These are phyloP conservation scores for Asobara japonica DNA, from an alignment of 1,140 invertebrate genomes.

Conservation along the genomic window DNA sequence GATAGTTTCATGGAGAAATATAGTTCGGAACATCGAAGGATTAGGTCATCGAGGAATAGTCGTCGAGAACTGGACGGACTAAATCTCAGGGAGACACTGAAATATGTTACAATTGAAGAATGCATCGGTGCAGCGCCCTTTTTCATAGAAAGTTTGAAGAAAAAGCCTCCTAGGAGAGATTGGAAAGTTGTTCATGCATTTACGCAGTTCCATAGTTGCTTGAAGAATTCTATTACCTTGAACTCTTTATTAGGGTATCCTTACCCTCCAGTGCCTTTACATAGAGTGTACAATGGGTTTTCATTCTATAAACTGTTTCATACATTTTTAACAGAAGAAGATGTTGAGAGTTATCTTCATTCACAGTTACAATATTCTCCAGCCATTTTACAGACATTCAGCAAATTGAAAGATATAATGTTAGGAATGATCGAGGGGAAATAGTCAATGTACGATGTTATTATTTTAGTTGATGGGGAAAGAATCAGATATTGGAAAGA, in stretches of 20 bases:
- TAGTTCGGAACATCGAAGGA: too few species aligned
- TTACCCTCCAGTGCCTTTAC: not conserved
- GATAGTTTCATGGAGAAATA: too few species aligned
- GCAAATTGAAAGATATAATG: not conserved
- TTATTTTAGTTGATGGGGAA: too few species aligned
- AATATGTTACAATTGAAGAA: too few species aligned
- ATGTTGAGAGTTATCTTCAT: not conserved
- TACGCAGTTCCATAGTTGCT: not conserved
- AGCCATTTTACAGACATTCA: not conserved
- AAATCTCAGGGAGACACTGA: too few species aligned
- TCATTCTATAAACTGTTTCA: not conserved
- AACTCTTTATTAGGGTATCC: not conserved
- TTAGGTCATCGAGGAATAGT: too few species aligned
- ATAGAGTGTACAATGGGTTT: not conserved
- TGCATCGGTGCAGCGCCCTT: not conserved
- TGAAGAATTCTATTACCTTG: not conserved
- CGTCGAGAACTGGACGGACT: too few species aligned
- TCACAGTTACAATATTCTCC: not conserved
- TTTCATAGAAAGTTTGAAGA: not conserved
- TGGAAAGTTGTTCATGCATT: not conserved
- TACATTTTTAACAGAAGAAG: not conserved
- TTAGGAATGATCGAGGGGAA: not conserved
- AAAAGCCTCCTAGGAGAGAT: not conserved
- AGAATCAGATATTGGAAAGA: too few species aligned
- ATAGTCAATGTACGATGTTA: too few species aligned